Conservation (phyloP, 2,113 vertebrate genomes). For the Passer domesticus region DNA sequence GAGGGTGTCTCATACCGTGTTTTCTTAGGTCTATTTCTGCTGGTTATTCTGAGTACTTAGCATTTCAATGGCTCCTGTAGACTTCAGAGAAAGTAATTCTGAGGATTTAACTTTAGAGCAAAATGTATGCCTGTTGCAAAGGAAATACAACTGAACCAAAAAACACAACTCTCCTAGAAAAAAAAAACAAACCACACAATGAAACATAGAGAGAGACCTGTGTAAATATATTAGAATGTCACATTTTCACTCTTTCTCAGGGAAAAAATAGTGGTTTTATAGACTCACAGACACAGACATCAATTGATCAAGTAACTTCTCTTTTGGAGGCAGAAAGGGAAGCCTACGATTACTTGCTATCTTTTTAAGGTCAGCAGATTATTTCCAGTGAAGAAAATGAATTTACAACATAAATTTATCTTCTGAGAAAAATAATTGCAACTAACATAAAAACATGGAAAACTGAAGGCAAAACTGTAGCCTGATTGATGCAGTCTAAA, state of each 20-base stretch:
- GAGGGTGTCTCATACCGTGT: neutral
- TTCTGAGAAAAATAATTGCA: conserved; percentile 1
- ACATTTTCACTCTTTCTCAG: neutral
- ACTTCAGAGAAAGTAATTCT: neutral
- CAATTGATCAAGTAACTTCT: neutral
- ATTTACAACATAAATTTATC: neutral
- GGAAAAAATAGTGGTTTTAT: neutral
- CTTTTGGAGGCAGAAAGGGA: neutral
- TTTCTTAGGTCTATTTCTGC: neutral
- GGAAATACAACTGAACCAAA: neutral
- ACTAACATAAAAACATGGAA: neutral
- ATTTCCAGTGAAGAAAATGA: neutral
- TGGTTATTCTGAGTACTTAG: neutral
- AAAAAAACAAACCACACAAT: neutral
- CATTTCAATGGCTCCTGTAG: neutral
- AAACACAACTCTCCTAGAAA: neutral
- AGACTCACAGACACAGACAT: neutral
- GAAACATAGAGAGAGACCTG: neutral
- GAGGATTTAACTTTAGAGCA: neutral
- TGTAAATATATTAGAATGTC: neutral
- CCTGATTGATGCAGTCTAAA: neutral
- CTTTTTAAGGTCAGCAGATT: neutral
- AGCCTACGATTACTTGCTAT: neutral
- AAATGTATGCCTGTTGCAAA: neutral
- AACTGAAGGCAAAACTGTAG: neutral